Percentiles rank a stretch among this genome's conserved stretches.
These are phyloP conservation scores for Phaonia tiefii DNA, from an alignment of 2,888 invertebrate species.

Conservation along the genomic window DNA sequence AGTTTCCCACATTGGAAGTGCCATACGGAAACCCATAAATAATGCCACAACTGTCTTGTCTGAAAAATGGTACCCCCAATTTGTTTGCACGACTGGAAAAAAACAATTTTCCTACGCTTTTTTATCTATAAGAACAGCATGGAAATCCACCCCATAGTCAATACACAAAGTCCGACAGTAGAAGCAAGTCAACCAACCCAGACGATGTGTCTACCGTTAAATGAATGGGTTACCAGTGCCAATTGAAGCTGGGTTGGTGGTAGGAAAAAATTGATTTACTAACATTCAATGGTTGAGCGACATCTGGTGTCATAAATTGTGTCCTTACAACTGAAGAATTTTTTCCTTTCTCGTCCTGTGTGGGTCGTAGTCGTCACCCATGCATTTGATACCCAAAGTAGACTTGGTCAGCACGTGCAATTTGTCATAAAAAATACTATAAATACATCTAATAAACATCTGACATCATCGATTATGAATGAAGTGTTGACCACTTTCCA, in stretches of 20 bases:
- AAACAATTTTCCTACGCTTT: background rate
- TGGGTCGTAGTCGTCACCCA: slow-evolving; percentile 2
- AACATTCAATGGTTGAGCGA: slow-evolving; percentile 49
- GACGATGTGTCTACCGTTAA: background rate
- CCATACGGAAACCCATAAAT: slow-evolving; percentile 47
- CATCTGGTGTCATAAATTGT: slow-evolving; percentile 58
- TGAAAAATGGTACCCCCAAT: slow-evolving; percentile 47
- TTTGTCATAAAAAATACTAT: background rate
- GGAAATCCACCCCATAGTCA: background rate
- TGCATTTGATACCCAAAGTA: slow-evolving; percentile 9
- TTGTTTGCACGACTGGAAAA: slow-evolving; percentile 28
- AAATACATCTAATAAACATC: background rate
- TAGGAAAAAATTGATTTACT: slow-evolving; percentile 61
- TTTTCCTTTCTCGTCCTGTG: background rate
- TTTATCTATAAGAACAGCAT: slow-evolving; percentile 3
- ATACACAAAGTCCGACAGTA: background rate
- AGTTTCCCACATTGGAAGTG: slow-evolving; percentile 21
- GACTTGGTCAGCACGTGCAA: slow-evolving; percentile 44
- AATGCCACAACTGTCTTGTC: slow-evolving; percentile 38
- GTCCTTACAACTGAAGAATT: background rate
- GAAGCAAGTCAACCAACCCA: background rate
- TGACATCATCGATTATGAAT: slow-evolving; percentile 43
- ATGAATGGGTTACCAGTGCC: background rate
- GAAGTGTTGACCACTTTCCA: slow-evolving; percentile 12
- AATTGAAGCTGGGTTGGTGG: background rate